These are phyloP conservation scores for Aphelenchoides avenae DNA, from an alignment of 1,140 invertebrate genomes.

Conservation along the genomic window DNA sequence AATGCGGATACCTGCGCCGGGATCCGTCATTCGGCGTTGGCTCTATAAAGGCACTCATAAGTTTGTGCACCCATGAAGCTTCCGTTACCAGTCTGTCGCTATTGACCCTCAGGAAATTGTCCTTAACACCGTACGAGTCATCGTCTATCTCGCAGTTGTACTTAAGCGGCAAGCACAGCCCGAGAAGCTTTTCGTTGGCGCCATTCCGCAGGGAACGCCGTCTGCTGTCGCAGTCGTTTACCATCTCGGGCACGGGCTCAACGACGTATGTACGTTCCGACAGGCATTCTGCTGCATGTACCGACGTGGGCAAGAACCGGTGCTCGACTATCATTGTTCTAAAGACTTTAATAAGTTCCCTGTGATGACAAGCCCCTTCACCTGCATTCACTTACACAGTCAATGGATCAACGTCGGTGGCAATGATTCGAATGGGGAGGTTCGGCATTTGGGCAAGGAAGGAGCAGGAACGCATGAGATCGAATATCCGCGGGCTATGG, in stretches of 20 bases:
- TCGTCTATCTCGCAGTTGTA: not conserved
- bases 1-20: not conserved
- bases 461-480: not conserved
- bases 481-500: not conserved
- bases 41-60: constrained; percentile 14
- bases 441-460: not conserved
- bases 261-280: too few species aligned
- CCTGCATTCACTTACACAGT: constrained; percentile 4
- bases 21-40: constrained; percentile 25
- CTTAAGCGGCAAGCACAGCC: not conserved
- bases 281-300: too few species aligned
- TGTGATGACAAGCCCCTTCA: not conserved
- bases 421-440: not conserved
- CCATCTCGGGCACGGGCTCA: not conserved
- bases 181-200: not conserved
- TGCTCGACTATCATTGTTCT: constrained; percentile 2
- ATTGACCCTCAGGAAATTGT: constrained; percentile 1
- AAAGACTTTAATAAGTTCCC: not conserved
- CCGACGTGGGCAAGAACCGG: not conserved
- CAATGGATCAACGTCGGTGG: not conserved
- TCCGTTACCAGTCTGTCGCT: too few species aligned
- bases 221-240: not conserved
- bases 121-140: not conserved
- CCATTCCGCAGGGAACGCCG: not conserved
- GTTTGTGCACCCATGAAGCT: too few species aligned